A percentile compares a stretch with the other conserved stretches of the same genome.
These are phyloP conservation scores for Dendrocincla tyrannina DNA, from an alignment of 2,797 vertebrate genomes.

Conservation along the genomic window DNA sequence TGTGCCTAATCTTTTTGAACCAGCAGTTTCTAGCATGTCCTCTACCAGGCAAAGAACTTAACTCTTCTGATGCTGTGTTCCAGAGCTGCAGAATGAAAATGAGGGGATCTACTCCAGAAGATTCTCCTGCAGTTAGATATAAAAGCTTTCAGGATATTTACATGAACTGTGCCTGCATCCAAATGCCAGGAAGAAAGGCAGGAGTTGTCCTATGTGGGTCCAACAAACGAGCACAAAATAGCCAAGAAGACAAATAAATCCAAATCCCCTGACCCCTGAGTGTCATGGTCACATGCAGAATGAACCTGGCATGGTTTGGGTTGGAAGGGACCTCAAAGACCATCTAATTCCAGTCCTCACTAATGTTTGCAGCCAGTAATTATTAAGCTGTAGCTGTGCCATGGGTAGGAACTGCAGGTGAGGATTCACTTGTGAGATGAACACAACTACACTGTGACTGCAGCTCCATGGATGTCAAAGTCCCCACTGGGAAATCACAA, in stretches of 20 bases:
- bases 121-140: background rate
- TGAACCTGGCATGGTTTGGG: background rate
- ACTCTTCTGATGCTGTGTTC: background rate
- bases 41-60: background rate
- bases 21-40: background rate
- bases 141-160: background rate
- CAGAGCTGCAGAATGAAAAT: background rate
- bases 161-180: background rate
- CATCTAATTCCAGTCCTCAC: background rate
- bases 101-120: background rate
- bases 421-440: background rate
- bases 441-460: background rate
- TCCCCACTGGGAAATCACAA: background rate
- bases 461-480: background rate
- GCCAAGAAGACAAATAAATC: fast-evolving
- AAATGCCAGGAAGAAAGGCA: background rate
- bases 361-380: no score
- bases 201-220: background rate
- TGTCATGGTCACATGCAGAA: background rate
- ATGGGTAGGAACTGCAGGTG: background rate
- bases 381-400: background rate
- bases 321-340: fast-evolving
- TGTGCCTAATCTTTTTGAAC: conserved; percentile 30
- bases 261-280: fast-evolving
- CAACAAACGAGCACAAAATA: background rate